Conservation (phyloP, 2,113 vertebrate species). For the Takifugu bimaculatus region DNA sequence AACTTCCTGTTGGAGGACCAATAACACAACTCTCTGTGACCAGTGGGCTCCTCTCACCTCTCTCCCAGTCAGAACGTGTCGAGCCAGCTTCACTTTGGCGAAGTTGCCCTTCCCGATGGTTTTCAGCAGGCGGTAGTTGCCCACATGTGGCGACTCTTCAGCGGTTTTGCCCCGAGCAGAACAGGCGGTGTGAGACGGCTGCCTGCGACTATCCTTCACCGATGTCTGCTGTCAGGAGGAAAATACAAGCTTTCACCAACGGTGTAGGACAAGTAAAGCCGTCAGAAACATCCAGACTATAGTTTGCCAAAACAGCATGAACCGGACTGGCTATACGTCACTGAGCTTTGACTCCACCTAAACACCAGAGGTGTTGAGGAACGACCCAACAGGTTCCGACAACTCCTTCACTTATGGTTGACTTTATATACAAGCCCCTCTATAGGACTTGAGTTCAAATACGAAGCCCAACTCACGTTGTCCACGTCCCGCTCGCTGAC, state of each 20-base stretch:
- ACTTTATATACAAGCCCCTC: too few species aligned
- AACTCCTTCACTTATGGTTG: too few species aligned
- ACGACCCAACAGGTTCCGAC: too few species aligned
- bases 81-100: conserved; percentile 85
- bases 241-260: neutral
- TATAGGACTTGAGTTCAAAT: too few species aligned
- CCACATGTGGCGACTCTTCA: conserved; percentile 84
- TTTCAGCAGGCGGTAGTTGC: conserved; percentile 84
- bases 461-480: too few species aligned
- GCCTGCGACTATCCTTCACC: conserved; percentile 5
- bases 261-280: too few species aligned
- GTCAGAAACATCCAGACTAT: too few species aligned
- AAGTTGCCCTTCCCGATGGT: conserved; percentile 92
- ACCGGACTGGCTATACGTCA: too few species aligned
- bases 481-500: conserved; percentile 7
- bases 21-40: neutral
- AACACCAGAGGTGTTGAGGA: too few species aligned
- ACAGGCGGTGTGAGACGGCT: conserved; percentile 53
- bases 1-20: neutral
- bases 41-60: conserved; percentile 70
- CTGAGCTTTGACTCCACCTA: too few species aligned
- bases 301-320: too few species aligned
- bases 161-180: conserved; percentile 77
- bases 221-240: conserved; percentile 27
- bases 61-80: conserved; percentile 81